These are phyloP conservation scores for Blastomussa wellsi DNA, from an alignment of 92 coral and sea anemone species.

Conservation along the genomic window DNA sequence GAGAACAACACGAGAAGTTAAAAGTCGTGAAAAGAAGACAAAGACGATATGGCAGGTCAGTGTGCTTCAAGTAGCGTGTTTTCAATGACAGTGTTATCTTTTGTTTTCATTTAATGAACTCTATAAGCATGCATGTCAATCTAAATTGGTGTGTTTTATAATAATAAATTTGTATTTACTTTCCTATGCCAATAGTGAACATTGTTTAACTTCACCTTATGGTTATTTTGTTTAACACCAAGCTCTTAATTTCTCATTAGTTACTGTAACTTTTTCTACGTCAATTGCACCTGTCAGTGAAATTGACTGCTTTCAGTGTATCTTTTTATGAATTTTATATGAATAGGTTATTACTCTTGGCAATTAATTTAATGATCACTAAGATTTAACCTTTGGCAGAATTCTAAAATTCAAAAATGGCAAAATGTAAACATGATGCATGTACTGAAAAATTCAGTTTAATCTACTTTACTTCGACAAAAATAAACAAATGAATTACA, in stretches of 20 bases:
- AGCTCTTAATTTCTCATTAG: neutral
- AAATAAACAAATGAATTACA: neutral
- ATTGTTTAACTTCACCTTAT: neutral
- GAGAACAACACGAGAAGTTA: neutral
- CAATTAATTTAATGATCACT: neutral
- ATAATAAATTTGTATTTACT: neutral
- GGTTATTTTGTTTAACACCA: neutral
- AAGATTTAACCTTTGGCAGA: neutral
- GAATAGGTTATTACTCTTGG: neutral
- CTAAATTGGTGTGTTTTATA: neutral
- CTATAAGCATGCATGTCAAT: neutral
- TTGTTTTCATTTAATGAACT: neutral
- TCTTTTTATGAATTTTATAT: neutral
- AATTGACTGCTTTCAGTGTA: neutral
- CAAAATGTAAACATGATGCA: neutral
- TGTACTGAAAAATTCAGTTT: neutral
- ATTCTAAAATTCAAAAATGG: neutral
- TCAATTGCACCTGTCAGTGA: neutral
- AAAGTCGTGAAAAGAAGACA: neutral
- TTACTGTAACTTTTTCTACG: neutral
- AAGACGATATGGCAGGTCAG: constrained; percentile 9
- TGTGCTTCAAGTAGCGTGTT: neutral
- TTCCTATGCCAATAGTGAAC: neutral
- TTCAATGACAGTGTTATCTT: neutral
- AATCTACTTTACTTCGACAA: neutral